phyloP scores from a whole-genome alignment of 2,888 invertebrate species.

The Malthinus seriepunctatus region DNA sequence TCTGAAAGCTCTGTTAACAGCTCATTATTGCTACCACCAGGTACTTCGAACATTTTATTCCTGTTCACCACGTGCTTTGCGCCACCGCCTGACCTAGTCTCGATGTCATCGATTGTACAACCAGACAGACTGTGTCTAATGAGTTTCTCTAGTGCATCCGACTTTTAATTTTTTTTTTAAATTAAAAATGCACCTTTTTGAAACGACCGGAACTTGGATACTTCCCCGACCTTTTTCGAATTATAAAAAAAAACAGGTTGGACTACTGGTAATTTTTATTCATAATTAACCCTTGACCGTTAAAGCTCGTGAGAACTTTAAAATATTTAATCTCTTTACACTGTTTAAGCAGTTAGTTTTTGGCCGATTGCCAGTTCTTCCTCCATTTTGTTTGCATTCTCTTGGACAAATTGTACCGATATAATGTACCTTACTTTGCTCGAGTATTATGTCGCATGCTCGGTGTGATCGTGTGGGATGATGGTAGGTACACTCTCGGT shows the following conservation, averaged over 20 bases:
- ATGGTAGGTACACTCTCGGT: conserved; percentile 23
- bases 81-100: conserved; percentile 25
- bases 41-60: conserved; percentile 34
- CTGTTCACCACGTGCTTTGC: conserved; percentile 20
- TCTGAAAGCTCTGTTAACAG: conserved; percentile 53
- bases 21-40: conserved; percentile 51
- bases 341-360: conserved; percentile 6
- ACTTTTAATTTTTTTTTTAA: conserved; percentile 9
- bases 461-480: conserved; percentile 27
- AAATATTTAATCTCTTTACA: conserved; percentile 5
- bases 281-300: conserved; percentile 1
- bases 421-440: conserved; percentile 1
- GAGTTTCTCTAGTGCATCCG: conserved; percentile 22
- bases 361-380: conserved; percentile 23
- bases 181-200: no score
- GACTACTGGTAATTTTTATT: neutral
- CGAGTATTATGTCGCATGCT: conserved; percentile 30
- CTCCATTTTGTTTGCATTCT: conserved; percentile 32
- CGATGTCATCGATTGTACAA: conserved; percentile 26
- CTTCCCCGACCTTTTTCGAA: neutral
- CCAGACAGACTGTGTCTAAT: conserved; percentile 28
- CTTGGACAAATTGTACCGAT: conserved; percentile 29
- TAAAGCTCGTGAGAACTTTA: neutral
- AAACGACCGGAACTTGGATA: neutral
- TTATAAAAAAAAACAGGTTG: neutral